Base-by-base conservation (phyloP, 2,797 vertebrate genomes). In the Alauda arvensis region DNA sequence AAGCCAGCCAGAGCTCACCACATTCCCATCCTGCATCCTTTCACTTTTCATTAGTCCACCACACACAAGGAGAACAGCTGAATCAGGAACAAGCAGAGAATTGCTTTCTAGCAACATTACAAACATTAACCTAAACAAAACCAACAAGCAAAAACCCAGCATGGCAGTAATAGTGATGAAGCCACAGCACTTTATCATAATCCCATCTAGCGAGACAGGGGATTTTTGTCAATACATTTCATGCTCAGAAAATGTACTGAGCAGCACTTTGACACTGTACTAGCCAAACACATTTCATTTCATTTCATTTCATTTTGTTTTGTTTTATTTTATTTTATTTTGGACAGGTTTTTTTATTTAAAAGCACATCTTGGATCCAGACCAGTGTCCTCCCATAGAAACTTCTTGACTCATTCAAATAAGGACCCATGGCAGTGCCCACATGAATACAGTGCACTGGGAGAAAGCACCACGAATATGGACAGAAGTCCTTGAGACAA, bases 121-220 rank as follows among this genome's bases (percentile, higher is more conserved):
- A 62, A 85, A 90, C 1, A 12, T 92, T 87, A 92, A 65, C 25
- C 59, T 62, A 77, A 93, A 78, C 69, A 61, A 40, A 40, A 28
- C 31, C 29, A 68, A 33, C 1, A 8, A 82, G 68, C 57, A 43
- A 78, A 83, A 87, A 18, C 23, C 9, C 1, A 0, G 31, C 3
- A 0, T 0, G 6, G 61, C 76, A 39, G 79, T 85, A 93, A 94
- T 16, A 82, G 82, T 59, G 85, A 93, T 84, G 89, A 88, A 96
- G 80, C 34, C 69, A 33, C 3, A 16, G 51, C 34, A 87, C 46
- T 95, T 94, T 34, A 91, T 96, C 93, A 89, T 87, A 88, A 95
- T 89, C 77, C 40, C 62, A 53, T 79, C 90, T 84, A 90, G 91
- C 12, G 1, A 62, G 70, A 88, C 69, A 67, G 66, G 82, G 65